A percentile compares a stretch with the other conserved stretches of the same genome.
Conservation (phyloP, 2,113 vertebrate genomes). For the Leucoraja erinaceus region DNA sequence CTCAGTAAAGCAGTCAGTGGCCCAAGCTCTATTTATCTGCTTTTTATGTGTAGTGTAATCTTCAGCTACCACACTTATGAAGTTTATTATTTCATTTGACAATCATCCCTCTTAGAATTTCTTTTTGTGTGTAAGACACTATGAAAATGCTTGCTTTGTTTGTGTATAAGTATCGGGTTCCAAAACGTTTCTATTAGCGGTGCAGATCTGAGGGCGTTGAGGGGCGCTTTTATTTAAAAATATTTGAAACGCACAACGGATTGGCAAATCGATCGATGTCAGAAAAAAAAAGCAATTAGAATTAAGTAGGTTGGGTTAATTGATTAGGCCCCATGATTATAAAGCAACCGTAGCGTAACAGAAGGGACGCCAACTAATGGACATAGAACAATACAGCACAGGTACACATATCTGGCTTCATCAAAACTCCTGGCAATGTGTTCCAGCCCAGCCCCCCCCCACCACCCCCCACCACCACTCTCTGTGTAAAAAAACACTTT, state of each 20-base stretch:
- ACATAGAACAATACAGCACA: too few relatives aligned
- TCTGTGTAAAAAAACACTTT: too few relatives aligned
- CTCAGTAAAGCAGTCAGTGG: neutral
- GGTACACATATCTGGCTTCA: too few relatives aligned
- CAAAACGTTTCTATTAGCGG: neutral
- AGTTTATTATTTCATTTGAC: neutral
- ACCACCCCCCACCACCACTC: too few relatives aligned
- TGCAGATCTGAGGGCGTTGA: neutral
- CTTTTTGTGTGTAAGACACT: neutral
- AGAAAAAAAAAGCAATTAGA: neutral
- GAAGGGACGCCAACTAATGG: neutral
- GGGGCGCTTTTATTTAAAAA: neutral
- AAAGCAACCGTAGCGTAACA: neutral
- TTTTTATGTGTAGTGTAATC: neutral
- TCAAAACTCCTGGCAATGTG: too few relatives aligned
- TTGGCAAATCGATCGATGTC: neutral
- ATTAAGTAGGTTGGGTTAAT: neutral
- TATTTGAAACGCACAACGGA: neutral
- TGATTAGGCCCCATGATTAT: too few relatives aligned
- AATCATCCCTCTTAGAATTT: neutral
- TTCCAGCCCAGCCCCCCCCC: too few relatives aligned
- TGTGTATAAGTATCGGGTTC: neutral
- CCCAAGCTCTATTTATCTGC: too few relatives aligned
- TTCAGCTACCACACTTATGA: neutral
- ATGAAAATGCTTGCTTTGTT: neutral